Conservation (phyloP, 1,140 invertebrate species). For the Oncopodura yosiiana region DNA sequence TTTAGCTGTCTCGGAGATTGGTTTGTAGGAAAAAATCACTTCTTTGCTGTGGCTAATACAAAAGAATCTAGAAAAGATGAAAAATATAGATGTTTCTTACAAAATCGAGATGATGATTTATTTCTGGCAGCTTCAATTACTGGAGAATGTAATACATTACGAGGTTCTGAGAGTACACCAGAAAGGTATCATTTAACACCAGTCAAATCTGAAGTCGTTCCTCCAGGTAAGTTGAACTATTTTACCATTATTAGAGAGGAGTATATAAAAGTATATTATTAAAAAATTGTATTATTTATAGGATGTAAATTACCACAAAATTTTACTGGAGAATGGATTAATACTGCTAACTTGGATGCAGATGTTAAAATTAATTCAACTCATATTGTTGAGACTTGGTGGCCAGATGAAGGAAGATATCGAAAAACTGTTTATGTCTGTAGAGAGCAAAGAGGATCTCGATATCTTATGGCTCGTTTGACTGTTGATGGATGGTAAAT, state of each 20-base stretch:
- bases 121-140: constrained; percentile 84
- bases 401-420: constrained; percentile 79
- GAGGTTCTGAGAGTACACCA: constrained; percentile 85
- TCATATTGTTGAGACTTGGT: constrained; percentile 88
- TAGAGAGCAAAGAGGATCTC: constrained; percentile 70
- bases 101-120: constrained; percentile 85
- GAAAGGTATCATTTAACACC: constrained; percentile 78
- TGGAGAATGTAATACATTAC: constrained; percentile 79
- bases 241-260: too few relatives aligned
- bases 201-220: constrained; percentile 71
- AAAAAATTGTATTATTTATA: too few relatives aligned
- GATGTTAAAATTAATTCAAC: constrained; percentile 90
- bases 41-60: constrained; percentile 86
- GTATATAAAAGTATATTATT: too few relatives aligned
- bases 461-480: constrained; percentile 88
- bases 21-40: constrained; percentile 91
- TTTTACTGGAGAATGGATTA: constrained; percentile 90
- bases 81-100: constrained; percentile 83
- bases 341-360: constrained; percentile 90
- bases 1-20: constrained; percentile 89
- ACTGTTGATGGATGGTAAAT: constrained; percentile 88
- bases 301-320: constrained; percentile 86
- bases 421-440: constrained; percentile 89
- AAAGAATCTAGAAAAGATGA: constrained; percentile 89
- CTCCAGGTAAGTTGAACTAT: too few relatives aligned